Evolutionary conservation across 1,140 invertebrate genomes (phyloP).

Genomic region (Oedothorax gibbosus): DNA sequence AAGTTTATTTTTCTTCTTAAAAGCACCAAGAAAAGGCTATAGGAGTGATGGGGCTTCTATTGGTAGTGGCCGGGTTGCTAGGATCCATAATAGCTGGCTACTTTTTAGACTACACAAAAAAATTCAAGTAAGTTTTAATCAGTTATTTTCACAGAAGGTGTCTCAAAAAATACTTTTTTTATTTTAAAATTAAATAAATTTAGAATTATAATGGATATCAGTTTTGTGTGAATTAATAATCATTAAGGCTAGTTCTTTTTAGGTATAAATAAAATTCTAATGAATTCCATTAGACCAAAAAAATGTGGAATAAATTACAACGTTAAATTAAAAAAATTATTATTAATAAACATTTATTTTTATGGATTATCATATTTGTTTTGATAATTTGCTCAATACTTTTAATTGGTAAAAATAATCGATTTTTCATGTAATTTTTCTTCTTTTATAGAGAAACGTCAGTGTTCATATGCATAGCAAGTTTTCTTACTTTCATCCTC

Average conservation of each 20-base stretch:
- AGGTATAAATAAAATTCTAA: background rate
- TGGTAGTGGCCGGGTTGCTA: constrained; percentile 89
- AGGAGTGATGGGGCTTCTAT: constrained; percentile 87
- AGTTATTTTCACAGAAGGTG: background rate
- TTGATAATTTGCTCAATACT: background rate
- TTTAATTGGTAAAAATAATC: background rate
- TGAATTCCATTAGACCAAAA: background rate
- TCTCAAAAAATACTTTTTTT: no score
- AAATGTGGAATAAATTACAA: no score
- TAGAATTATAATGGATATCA: background rate
- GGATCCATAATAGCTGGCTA: constrained; percentile 90
- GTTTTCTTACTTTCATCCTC: constrained; percentile 75
- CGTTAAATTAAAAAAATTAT: background rate
- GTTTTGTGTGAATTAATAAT: background rate
- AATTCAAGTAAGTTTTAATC: constrained; percentile 89
- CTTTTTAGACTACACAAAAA: constrained; percentile 85
- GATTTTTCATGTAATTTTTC: constrained; percentile 60
- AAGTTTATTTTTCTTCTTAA: background rate
- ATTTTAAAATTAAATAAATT: no score
- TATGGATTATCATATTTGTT: background rate
- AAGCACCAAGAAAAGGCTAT: constrained; percentile 77
- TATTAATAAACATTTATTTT: background rate
- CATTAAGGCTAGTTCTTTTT: background rate
- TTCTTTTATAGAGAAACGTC: constrained; percentile 88
- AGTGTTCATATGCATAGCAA: constrained; percentile 86